Evolutionary conservation across 2,888 invertebrate species (phyloP).

Genomic region (Cheilosia vulpina): DNA sequence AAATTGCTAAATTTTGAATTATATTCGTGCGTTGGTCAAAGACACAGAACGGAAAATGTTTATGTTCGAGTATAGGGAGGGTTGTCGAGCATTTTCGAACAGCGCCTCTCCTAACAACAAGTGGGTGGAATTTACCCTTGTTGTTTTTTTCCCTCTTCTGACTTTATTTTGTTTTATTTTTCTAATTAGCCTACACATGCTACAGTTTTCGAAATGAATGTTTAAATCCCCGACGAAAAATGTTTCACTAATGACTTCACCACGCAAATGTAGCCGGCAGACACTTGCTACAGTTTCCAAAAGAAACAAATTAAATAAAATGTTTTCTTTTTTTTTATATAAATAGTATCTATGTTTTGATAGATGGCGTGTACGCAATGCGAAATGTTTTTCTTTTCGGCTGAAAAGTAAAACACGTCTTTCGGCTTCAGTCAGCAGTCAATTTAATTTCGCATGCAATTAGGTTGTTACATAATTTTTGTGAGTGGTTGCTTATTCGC

Average conservation of each 20-base stretch:
- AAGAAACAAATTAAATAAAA: not conserved
- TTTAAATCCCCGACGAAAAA: constrained; percentile 41
- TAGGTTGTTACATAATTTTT: constrained; percentile 56
- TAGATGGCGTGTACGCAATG: constrained; percentile 26
- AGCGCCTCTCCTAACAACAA: constrained; percentile 61
- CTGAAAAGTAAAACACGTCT: constrained; percentile 25
- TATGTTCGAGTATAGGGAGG: constrained; percentile 17
- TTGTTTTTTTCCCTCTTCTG: constrained; percentile 16
- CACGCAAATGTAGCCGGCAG: constrained; percentile 69
- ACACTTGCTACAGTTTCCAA: constrained; percentile 66
- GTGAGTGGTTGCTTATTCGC: not conserved
- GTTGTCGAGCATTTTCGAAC: not conserved
- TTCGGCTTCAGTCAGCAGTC: constrained; percentile 40
- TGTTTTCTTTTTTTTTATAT: constrained; percentile 6
- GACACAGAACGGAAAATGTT: constrained; percentile 37
- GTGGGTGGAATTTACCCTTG: constrained; percentile 62
- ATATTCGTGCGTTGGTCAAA: constrained; percentile 28
- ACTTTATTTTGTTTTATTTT: constrained; percentile 20
- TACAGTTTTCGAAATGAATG: constrained; percentile 23
- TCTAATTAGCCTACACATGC: constrained; percentile 63
- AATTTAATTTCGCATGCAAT: constrained; percentile 42
- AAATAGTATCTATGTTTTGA: constrained; percentile 19
- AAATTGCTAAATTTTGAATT: constrained; percentile 10
- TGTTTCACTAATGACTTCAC: constrained; percentile 71
- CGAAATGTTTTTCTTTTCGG: constrained; percentile 8